A percentile compares a stretch with the other conserved stretches of the same genome.
Evolutionary conservation across 2,797 vertebrate species (phyloP).

Genomic region (Squalus acanthias): DNA sequence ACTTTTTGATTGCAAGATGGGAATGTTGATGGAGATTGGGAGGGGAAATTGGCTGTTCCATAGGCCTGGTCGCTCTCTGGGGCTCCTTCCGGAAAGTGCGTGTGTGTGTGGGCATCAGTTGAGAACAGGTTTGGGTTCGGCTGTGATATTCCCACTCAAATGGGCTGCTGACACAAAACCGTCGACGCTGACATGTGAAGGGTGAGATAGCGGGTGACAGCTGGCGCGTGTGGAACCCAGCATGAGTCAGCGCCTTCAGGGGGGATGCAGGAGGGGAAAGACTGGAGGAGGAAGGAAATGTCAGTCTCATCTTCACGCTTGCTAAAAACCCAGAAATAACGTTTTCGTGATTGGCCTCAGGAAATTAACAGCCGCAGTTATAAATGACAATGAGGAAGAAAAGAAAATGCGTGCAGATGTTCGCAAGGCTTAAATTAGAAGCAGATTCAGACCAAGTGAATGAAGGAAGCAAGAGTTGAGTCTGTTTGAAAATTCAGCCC

Average conservation of each 20-base stretch:
- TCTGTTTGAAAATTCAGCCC: not conserved
- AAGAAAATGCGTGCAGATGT: not conserved
- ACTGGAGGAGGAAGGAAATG: not conserved
- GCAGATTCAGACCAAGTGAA: not conserved
- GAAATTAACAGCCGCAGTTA: not conserved
- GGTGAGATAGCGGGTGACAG: not conserved
- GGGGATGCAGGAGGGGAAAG: not conserved
- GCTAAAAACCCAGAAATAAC: not conserved
- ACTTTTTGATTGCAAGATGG: not conserved
- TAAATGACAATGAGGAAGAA: not conserved
- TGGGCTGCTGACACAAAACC: not conserved
- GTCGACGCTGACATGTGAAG: not conserved
- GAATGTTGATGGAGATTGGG: not conserved
- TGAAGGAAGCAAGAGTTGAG: not conserved
- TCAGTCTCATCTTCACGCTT: not conserved
- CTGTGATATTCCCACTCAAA: not conserved
- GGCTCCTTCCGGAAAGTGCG: too few species aligned
- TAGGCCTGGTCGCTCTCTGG: too few species aligned
- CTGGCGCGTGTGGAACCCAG: not conserved
- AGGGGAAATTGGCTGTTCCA: too few species aligned
- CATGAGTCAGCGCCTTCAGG: not conserved
- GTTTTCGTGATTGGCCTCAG: not conserved
- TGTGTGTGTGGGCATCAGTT: not conserved
- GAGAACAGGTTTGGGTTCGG: not conserved
- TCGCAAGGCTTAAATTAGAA: not conserved